Evolutionary conservation across 30 jellyfish, hydroid and myxozoan genomes (phyloP), one percentile per base, ranked within the genome.

Genomic region (Mastigias papua): DNA sequence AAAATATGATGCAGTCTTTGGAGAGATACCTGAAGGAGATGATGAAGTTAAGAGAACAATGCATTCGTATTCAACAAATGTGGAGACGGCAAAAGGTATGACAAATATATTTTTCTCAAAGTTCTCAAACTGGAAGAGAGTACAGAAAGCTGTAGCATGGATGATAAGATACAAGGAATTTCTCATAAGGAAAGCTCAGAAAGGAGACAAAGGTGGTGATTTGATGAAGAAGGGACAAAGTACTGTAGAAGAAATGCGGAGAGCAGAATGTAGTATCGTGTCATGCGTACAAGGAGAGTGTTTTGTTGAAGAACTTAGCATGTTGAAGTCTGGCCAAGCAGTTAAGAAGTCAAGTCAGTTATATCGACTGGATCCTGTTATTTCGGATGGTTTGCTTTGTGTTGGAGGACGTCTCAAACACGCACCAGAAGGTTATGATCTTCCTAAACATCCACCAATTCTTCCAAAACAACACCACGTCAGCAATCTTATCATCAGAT

Each of bases 11-110:
- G n/a, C 94, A 22, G 37, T 20, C 62, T 70, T 34, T 6, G n/a
- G n/a, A n/a, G n/a, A 11, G 29, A 25, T 79, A 30, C 34, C 90
- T 2, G 90, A 79, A 79, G 72, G 46, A 34, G 90, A 79, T 42
- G 49, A 30, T 65, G 81, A 79, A 64, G 90, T 79, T 2, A 79
- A 64, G 81, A 79, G 67, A 50, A 20, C 46, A 21, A 51, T 32
- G 69, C 8, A 72, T 49, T 49, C 80, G 34, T 27, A 71, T 61
- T 8, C 13, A 46, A 46, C 8, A 6, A 6, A 6, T 46, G 16
- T 46, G 8, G 60, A 16, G 16, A 6, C 8, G 8, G 60, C 16
- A 8, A 46, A 46, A 6, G 60, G 8, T 16, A 46, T 46, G 13
- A 46, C 60, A 46, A 16, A 8, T 46, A 6, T 16, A 6, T 16